Percentiles rank a stretch among this genome's conserved stretches.
These are phyloP conservation scores for Pygoscelis adeliae DNA, from an alignment of 2,113 vertebrate species.

Conservation along the genomic window DNA sequence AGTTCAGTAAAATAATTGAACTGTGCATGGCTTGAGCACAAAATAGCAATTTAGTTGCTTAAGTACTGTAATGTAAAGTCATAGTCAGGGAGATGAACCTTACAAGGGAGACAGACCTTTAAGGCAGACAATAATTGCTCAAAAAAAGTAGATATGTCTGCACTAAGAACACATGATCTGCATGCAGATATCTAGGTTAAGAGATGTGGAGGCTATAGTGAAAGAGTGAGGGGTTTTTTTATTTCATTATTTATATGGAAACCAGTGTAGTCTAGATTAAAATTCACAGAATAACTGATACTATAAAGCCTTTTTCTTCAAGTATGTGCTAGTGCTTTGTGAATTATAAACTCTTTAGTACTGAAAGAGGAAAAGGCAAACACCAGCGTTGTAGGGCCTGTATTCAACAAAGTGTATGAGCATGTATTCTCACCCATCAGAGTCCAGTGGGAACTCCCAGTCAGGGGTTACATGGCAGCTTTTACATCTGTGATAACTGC, in stretches of 20 bases:
- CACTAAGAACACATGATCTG: not conserved
- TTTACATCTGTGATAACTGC: fast-evolving
- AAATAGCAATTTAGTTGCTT: not conserved
- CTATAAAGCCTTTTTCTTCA: not conserved
- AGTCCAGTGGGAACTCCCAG: not conserved
- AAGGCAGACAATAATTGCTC: not conserved
- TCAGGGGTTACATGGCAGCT: not conserved
- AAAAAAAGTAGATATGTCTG: not conserved
- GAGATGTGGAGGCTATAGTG: not conserved
- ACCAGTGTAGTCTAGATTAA: not conserved
- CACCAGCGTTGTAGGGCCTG: fast-evolving
- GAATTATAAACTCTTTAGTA: not conserved
- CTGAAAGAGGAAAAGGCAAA: not conserved
- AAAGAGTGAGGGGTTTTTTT: not conserved
- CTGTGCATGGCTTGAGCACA: not conserved
- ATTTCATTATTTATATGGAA: not conserved
- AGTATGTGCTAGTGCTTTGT: not conserved
- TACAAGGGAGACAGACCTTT: not conserved
- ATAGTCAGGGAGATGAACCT: not conserved
- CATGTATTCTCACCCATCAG: not conserved
- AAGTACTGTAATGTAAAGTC: not conserved
- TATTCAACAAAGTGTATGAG: not conserved
- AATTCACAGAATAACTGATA: not conserved
- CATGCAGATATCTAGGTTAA: not conserved
- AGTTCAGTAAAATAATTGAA: not conserved